Evolutionary conservation across 1,140 invertebrate species (phyloP).

Genomic region (Aphidius gifuensis): DNA sequence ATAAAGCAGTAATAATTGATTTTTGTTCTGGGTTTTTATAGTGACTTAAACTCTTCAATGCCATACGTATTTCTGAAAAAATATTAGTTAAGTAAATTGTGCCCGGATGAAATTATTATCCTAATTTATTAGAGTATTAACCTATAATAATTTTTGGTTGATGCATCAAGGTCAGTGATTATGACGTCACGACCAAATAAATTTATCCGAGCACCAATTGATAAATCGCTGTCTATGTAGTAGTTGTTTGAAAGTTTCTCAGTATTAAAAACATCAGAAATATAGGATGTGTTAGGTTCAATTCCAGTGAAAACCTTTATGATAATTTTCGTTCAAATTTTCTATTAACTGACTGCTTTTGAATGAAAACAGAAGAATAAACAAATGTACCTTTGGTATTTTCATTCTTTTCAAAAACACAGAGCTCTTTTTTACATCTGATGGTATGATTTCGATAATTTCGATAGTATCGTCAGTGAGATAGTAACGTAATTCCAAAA

Average conservation of each 20-base stretch:
- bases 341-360: background rate
- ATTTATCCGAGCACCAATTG: slow-evolving; percentile 75
- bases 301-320: slow-evolving; percentile 50
- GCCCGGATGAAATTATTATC: slow-evolving; percentile 7
- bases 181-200: slow-evolving; percentile 78
- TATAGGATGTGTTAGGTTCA: slow-evolving; percentile 62
- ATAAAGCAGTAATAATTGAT: slow-evolving; percentile 36
- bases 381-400: slow-evolving; percentile 69
- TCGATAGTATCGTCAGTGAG: slow-evolving; percentile 87
- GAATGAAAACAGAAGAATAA: slow-evolving; percentile 8
- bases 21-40: slow-evolving; percentile 52
- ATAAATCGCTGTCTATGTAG: slow-evolving; percentile 73
- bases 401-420: slow-evolving; percentile 73
- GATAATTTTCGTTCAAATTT: slow-evolving; percentile 12
- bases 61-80: slow-evolving; percentile 45
- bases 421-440: slow-evolving; percentile 66
- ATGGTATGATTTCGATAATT: slow-evolving; percentile 72
- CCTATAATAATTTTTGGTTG: slow-evolving; percentile 84
- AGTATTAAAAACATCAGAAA: slow-evolving; percentile 60
- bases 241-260: slow-evolving; percentile 56
- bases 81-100: slow-evolving; percentile 6
- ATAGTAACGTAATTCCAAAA: slow-evolving; percentile 78
- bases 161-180: slow-evolving; percentile 80
- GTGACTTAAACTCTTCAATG: slow-evolving; percentile 61
- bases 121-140: slow-evolving; percentile 36